Conservation (phyloP, 2,888 invertebrate genomes). For the Falcaria lacertinaria region DNA sequence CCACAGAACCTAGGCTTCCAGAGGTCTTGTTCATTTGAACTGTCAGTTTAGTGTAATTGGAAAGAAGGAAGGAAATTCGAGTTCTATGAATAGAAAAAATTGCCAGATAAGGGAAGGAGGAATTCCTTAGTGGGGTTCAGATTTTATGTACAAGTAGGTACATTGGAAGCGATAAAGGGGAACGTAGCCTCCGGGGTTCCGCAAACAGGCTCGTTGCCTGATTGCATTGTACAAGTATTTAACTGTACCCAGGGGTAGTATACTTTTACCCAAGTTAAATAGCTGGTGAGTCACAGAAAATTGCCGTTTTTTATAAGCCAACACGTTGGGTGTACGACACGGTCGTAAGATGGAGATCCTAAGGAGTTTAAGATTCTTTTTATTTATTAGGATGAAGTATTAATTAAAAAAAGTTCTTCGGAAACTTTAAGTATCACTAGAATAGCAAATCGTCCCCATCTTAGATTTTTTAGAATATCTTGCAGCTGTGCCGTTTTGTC, state of each 20-base stretch:
- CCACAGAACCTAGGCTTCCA: no score
- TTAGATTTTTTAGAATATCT: no score
- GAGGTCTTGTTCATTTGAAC: neutral
- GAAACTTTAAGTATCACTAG: no score
- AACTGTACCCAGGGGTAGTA: constrained; percentile 12
- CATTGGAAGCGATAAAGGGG: constrained; percentile 2
- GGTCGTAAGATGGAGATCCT: no score
- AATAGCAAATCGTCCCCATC: no score
- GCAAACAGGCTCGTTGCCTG: constrained; percentile 7
- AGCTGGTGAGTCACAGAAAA: neutral
- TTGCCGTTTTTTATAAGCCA: neutral
- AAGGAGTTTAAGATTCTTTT: no score
- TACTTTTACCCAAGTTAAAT: constrained; percentile 13
- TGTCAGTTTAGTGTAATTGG: neutral
- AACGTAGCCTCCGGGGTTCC: constrained; percentile 7
- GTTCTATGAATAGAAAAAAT: neutral
- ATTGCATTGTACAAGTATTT: constrained; percentile 17
- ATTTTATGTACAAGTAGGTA: constrained; percentile 2
- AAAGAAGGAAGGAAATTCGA: neutral
- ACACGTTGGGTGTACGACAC: no score
- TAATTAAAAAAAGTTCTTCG: no score
- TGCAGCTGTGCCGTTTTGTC: no score
- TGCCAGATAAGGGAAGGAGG: neutral
- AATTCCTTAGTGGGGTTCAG: neutral
- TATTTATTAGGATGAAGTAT: no score